Conservation (phyloP, 1,140 invertebrate species). For the Drosophila melanica region DNA sequence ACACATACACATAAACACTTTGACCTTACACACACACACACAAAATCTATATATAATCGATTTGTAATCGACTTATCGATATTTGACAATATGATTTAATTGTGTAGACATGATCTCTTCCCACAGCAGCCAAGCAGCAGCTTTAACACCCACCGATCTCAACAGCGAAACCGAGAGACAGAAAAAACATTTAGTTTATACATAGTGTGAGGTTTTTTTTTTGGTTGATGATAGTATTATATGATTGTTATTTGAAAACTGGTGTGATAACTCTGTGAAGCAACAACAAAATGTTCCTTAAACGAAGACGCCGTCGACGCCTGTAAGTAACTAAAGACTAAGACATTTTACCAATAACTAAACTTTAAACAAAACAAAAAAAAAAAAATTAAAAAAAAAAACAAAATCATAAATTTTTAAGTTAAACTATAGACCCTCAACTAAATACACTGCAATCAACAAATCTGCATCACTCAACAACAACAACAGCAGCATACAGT, state of each 20-base stretch:
- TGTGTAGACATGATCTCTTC: slow-evolving; percentile 75
- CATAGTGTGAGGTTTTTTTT: slow-evolving; percentile 49
- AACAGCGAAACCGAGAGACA: slow-evolving; percentile 49
- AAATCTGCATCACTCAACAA: slow-evolving; percentile 12
- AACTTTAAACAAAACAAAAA: slow-evolving; percentile 18
- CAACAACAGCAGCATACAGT: slow-evolving; percentile 15
- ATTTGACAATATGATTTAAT: slow-evolving; percentile 64
- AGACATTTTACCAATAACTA: slow-evolving; percentile 37
- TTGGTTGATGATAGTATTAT: not conserved
- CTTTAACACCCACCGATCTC: slow-evolving; percentile 48
- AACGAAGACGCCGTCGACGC: slow-evolving; percentile 68
- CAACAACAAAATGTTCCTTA: slow-evolving; percentile 72
- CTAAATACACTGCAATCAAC: slow-evolving; percentile 18
- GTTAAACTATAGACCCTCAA: slow-evolving; percentile 46
- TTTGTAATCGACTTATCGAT: slow-evolving; percentile 22
- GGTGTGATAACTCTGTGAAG: slow-evolving; percentile 60
- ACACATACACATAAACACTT: slow-evolving; percentile 1
- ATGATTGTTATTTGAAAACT: slow-evolving; percentile 49
- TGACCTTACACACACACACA: slow-evolving; percentile 2
- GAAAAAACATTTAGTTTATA: slow-evolving; percentile 65
- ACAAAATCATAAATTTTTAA: slow-evolving; percentile 32
- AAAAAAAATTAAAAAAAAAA: slow-evolving; percentile 30
- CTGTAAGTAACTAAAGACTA: slow-evolving; percentile 71
- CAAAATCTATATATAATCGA: slow-evolving; percentile 7
- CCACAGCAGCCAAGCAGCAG: slow-evolving; percentile 64